Evolutionary conservation across 2,888 invertebrate species (phyloP), one percentile per base, ranked within the genome.

Genomic region (Ferdinandea cuprea): DNA sequence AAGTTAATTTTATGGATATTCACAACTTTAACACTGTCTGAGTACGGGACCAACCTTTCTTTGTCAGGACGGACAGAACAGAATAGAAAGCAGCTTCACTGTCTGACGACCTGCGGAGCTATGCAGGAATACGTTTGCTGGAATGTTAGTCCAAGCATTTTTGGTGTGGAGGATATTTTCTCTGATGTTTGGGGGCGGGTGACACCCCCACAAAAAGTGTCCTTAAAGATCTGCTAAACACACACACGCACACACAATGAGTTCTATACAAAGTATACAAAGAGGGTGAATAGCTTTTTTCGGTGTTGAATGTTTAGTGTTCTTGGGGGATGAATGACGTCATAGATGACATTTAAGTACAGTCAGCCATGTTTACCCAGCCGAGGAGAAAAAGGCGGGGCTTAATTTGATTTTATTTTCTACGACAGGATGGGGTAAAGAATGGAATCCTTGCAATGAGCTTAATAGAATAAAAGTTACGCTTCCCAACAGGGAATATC

Each of bases 91-190:
- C 91, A 89, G 89, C 90, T 90, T 88, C 88, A 91, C 91, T 91
- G 90, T 90, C 89, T 89, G 91, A 90, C 91, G 89, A 89, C 90
- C 90, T 90, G 88, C 89, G 89, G 87, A 89, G 89, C 91, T 91
- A 89, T 91, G 91, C 89, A 87, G 86, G 85, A 83, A 86, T 88
- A 87, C 86, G 87, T 87, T 87, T 87, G 87, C 85, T 81, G 86
- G 85, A 87, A 88, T 87, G 87, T 88, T 88, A 17, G 83, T 73
- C 83, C 77, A 73, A 68, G 83, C 58, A 78, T 73, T 78, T 83
- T 83, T 54, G 56, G 83, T 3, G 40, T 83, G 72, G 72, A 63
- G 78, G 72, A 77, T 83, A 83, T 83, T 68, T 73, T 56, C 83
- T 54, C 56, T 44, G 66, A 72, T 48, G 72, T 73, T 44, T 54